These are phyloP conservation scores for Trogon melanurus DNA, from an alignment of 2,113 vertebrate species.

Conservation along the genomic window DNA sequence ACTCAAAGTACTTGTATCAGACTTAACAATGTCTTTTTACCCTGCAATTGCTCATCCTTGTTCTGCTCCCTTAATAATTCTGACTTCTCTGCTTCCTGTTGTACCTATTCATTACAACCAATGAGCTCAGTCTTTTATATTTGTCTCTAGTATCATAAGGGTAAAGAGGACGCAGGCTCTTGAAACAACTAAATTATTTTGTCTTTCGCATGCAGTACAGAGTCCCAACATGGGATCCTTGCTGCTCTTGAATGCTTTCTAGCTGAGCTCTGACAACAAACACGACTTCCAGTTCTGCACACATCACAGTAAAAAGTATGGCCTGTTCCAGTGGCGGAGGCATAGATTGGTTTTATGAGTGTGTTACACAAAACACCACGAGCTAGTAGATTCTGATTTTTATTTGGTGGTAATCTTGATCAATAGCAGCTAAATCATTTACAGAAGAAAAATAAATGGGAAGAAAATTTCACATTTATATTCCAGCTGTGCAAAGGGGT, in stretches of 20 bases:
- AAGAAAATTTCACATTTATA: conserved; percentile 63
- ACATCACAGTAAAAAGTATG: not conserved
- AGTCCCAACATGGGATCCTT: not conserved
- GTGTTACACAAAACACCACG: conserved; percentile 35
- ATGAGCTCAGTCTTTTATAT: not conserved
- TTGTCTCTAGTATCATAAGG: not conserved
- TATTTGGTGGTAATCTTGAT: conserved; percentile 72
- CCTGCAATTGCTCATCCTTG: not conserved
- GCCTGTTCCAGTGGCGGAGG: not conserved
- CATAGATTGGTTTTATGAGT: conserved; percentile 42
- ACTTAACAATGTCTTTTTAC: not conserved
- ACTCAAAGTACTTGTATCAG: not conserved
- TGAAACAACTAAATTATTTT: not conserved
- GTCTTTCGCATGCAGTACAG: not conserved
- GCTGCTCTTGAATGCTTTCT: not conserved
- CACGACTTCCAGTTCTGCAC: not conserved
- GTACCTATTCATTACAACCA: not conserved
- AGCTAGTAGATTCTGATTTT: conserved; percentile 62
- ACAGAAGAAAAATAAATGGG: conserved; percentile 54
- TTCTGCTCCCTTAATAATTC: not conserved
- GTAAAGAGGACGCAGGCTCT: not conserved
- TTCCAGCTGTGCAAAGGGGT: conserved; percentile 66
- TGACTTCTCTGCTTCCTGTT: not conserved
- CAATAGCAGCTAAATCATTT: conserved; percentile 63
- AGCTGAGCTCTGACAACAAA: not conserved